Conservation (phyloP, 2,888 invertebrate genomes). For the Agrochola lychnidis region DNA sequence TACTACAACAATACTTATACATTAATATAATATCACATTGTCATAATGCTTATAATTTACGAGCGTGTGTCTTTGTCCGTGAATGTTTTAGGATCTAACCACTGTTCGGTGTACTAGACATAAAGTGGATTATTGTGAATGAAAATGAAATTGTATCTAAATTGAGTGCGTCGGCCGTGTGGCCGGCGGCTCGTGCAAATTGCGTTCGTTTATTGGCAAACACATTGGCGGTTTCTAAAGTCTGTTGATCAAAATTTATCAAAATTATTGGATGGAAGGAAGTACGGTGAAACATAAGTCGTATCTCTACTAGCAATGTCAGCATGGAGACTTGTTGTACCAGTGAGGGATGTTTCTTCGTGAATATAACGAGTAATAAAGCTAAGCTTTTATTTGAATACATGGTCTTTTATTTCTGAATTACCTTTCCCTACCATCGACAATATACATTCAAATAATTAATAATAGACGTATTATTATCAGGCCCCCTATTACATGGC, state of each 20-base stretch:
- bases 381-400: conserved; percentile 94
- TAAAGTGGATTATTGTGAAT: conserved; percentile 83
- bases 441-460: not conserved
- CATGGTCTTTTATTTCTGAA: conserved; percentile 81
- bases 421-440: not conserved
- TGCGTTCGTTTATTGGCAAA: conserved; percentile 80
- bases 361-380: conserved; percentile 94
- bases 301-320: conserved; percentile 83
- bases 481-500: too few species aligned
- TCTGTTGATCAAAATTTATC: conserved; percentile 83
- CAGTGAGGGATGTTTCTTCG: conserved; percentile 91
- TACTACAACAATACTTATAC: conserved; percentile 89
- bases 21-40: conserved; percentile 90
- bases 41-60: conserved; percentile 91
- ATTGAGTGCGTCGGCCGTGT: conserved; percentile 73
- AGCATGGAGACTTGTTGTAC: conserved; percentile 87
- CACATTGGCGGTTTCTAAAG: conserved; percentile 70
- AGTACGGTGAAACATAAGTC: conserved; percentile 82
- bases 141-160: conserved; percentile 81
- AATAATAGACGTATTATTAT: too few species aligned
- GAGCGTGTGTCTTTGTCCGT: conserved; percentile 91
- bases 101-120: conserved; percentile 89
- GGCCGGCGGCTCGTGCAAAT: conserved; percentile 75
- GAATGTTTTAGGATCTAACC: conserved; percentile 89
- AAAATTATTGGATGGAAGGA: conserved; percentile 80